These are phyloP conservation scores for Ferrisia virgata DNA, from an alignment of 2,888 invertebrate species.

Conservation along the genomic window DNA sequence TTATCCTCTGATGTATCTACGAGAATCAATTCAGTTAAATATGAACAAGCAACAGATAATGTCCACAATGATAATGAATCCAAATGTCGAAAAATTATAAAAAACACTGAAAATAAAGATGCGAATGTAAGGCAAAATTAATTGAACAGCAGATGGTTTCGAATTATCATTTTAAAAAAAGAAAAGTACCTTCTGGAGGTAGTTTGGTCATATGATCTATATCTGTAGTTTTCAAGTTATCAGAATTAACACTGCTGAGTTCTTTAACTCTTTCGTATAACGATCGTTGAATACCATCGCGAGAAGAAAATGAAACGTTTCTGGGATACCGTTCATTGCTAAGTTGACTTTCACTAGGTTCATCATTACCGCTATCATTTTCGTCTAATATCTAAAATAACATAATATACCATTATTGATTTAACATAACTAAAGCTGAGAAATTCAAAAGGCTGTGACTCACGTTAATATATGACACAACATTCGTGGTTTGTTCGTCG, in stretches of 20 bases:
- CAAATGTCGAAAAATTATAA: conserved; percentile 82
- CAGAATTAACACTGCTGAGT: conserved; percentile 8
- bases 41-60: conserved; percentile 78
- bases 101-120: conserved; percentile 63
- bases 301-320: conserved; percentile 18
- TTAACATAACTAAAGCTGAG: conserved; percentile 45
- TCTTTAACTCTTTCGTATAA: conserved; percentile 39
- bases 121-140: no score
- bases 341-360: conserved; percentile 58
- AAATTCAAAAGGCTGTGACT: background rate
- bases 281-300: conserved; percentile 44
- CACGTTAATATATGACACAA: background rate
- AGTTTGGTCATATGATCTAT: conserved; percentile 47
- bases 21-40: conserved; percentile 78
- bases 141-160: no score
- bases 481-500: conserved; percentile 58
- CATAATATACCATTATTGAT: background rate
- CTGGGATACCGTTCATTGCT: conserved; percentile 25
- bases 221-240: conserved; percentile 29
- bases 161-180: background rate
- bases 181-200: conserved; percentile 49
- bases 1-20: conserved; percentile 73
- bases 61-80: conserved; percentile 90
- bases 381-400: conserved; percentile 75
- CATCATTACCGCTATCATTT: conserved; percentile 92